Conservation (phyloP, 2,888 invertebrate genomes). For the Acanthosepion lycidas region DNA sequence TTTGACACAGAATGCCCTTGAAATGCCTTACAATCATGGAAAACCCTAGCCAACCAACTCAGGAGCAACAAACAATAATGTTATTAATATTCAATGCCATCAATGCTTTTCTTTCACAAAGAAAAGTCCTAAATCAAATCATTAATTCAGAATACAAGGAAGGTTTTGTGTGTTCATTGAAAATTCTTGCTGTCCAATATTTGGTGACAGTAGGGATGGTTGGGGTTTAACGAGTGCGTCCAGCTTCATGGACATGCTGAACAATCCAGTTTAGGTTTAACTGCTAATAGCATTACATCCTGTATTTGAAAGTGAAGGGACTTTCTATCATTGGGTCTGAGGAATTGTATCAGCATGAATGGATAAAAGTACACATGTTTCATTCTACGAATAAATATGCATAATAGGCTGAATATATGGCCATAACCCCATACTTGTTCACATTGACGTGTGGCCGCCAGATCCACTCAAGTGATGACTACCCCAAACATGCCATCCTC, state of each 20-base stretch:
- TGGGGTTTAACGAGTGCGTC: not conserved
- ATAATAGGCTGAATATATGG: not conserved
- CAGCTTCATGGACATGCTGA: not conserved
- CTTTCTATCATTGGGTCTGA: not conserved
- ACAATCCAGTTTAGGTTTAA: not conserved
- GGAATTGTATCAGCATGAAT: not conserved
- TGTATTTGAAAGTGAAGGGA: not conserved
- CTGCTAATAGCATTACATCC: constrained; percentile 18
- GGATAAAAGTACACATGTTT: not conserved
- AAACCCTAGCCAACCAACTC: not conserved
- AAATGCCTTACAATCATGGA: too few relatives aligned
- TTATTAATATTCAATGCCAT: not conserved
- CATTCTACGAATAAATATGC: not conserved
- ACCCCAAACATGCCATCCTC: not conserved
- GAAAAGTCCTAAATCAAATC: not conserved
- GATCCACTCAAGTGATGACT: not conserved
- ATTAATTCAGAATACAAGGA: not conserved
- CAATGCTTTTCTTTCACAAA: not conserved
- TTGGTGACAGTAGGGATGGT: not conserved
- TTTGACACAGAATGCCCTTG: too few relatives aligned
- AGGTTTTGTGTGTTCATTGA: not conserved
- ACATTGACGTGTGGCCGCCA: not conserved
- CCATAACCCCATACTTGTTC: not conserved
- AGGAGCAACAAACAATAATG: not conserved
- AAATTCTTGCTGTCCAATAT: not conserved